Conservation (phyloP, 2,888 invertebrate species). For the Shargacucullia verbasci region DNA sequence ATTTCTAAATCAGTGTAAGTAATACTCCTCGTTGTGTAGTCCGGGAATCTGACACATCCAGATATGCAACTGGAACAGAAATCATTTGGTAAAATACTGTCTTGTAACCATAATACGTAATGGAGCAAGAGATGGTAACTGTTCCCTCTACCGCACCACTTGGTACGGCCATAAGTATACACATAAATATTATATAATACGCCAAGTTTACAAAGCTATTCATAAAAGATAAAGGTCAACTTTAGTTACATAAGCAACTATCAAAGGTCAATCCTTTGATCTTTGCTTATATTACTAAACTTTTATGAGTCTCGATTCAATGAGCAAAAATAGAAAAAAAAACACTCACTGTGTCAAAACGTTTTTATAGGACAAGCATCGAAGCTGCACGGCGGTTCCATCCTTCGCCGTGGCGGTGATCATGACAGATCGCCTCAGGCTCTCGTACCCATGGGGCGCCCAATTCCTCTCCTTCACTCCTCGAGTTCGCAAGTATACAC, state of each 20-base stretch:
- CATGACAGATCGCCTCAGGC: conserved; percentile 69
- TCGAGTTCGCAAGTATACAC: conserved; percentile 83
- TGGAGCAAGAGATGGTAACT: no score
- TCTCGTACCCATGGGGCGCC: conserved; percentile 68
- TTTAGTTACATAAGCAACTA: no score
- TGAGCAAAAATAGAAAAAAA: background rate
- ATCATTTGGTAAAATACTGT: background rate
- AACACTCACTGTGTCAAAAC: conserved; percentile 88
- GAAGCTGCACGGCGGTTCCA: conserved; percentile 89
- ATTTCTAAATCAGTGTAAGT: conserved; percentile 83
- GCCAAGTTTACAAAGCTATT: no score
- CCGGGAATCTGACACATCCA: conserved; percentile 86
- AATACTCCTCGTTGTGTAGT: conserved; percentile 76
- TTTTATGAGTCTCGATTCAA: no score
- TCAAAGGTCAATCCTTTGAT: no score
- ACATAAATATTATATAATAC: no score
- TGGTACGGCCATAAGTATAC: no score
- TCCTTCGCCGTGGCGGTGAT: conserved; percentile 82
- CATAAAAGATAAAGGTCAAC: no score
- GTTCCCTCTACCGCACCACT: no score
- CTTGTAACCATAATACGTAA: no score
- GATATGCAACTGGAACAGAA: conserved; percentile 82
- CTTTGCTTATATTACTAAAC: no score
- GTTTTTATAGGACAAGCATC: conserved; percentile 84
- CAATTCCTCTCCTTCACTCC: conserved; percentile 85